Base-by-base conservation (phyloP, 2,797 vertebrate species). In the Lophius americanus region DNA sequence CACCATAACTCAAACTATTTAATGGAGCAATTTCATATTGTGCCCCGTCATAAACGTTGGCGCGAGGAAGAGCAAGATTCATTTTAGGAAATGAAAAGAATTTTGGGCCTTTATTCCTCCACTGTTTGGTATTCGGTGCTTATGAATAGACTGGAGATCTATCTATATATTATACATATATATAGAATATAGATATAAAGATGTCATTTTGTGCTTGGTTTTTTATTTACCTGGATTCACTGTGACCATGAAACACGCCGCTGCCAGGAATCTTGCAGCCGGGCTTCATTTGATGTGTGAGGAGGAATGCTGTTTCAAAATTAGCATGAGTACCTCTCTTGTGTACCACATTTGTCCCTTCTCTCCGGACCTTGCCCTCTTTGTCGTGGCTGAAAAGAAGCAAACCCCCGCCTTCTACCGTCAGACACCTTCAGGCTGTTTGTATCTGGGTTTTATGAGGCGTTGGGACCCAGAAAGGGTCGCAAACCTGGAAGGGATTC, bases 371-470 rank as follows among this genome's bases (percentile, higher is more conserved):
- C 4, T 9, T 12, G 47, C 51, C 12, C 2, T 70, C 49, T 78
- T 73, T 84, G 56, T 73, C 58, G 14, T 5, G 7, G 39, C 35
- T 1, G 2, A 62, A 46, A 55, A 37, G 47, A 46, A 7, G 10
- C n/a, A 12, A 41, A 53, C 23, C 47, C 51, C 33, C 38, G 1
- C 43, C 33, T 12, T 7, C 11, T 5, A 43, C 54, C 60, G 36
- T 36, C 51, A 9, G 54, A 70, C 44, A 56, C 63, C 53, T 52
- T 0, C 1, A 8, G 5, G 48, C 41, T 51, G 60, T 68, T 69
- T 66, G 70, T 62, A 58, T 58, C 23, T 0, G 1, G 13, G 50
- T 8, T 70, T 81, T 75, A 68, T 3, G 38, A 75, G 59, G 68
- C 51, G 58, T 64, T 4, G 0, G 49, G 58, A 55, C 55, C 49